Evolutionary conservation across 2,797 vertebrate species (phyloP).

Genomic region (Lacerta agilis): DNA sequence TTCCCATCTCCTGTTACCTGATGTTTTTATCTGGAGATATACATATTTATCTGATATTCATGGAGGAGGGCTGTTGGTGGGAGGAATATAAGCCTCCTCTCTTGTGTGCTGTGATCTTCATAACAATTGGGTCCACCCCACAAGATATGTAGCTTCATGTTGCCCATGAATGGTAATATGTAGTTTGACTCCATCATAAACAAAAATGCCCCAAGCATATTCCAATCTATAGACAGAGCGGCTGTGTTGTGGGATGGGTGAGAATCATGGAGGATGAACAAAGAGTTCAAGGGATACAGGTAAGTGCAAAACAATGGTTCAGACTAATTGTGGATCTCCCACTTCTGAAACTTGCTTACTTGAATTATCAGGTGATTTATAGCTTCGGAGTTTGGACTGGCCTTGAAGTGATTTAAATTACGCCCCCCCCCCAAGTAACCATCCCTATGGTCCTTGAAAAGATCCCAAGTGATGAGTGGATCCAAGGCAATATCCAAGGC

Average conservation of each 20-base stretch:
- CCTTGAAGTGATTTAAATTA: background rate
- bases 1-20: background rate
- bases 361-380: background rate
- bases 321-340: background rate
- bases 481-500: background rate
- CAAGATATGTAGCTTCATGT: background rate
- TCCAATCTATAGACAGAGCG: background rate
- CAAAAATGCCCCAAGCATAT: background rate
- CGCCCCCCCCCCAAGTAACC: background rate
- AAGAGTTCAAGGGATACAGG: background rate
- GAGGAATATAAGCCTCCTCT: too few relatives aligned
- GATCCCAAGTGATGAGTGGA: background rate
- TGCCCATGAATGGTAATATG: background rate
- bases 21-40: background rate
- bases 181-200: background rate
- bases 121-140: too few relatives aligned
- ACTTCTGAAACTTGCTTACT: background rate
- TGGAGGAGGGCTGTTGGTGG: too few relatives aligned
- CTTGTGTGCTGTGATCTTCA: too few relatives aligned
- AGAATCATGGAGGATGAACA: background rate
- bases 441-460: fast-evolving
- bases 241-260: background rate
- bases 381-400: background rate
- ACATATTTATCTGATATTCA: too few relatives aligned
- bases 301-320: background rate